Evolutionary conservation across 2,888 invertebrate species (phyloP), one percentile per base, ranked within the genome.

Genomic region (Xanthostigma xanthostigma): DNA sequence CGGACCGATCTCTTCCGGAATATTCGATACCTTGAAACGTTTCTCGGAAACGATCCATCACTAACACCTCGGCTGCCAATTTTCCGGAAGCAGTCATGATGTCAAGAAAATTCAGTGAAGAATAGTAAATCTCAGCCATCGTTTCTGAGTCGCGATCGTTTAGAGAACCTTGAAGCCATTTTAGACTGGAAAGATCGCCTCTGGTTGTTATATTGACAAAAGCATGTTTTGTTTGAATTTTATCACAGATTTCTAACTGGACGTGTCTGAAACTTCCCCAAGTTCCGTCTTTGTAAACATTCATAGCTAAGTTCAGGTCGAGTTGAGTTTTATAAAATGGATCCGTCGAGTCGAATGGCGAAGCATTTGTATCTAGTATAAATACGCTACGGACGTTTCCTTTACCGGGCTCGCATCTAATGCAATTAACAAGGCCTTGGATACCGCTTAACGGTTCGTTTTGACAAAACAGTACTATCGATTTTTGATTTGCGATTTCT

Each of bases 41-140:
- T 53, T 76, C 77, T 57, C 62, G 55, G 8, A 54, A 39, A 41
- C 81, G 71, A 0, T 71, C 74, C 35, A 74, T 72, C 0, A 84
- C 84, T 1, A 87, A 78, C 1, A 86, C 77, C 62, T 93, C 93
- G 0, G 81, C 76, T 3, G 86, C 80, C 5, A 95, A 73, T 59
- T 90, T 90, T 2, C 93, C 94, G 1, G 88, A 90, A 0, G 93
- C 88, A 2, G 90, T 72, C 94, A 95, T 94, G 1, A 95, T 73
- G 64, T 95, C 95, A 59, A 90, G 80, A 78, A 94, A 94, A 68
- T 95, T 95, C n/a, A 95, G 64, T 0, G 91, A 78, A 0, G 88
- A 69, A 60, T 84, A 90, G 58, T 81, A 75, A 1, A 87, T 75
- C 63, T 76, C 61, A 1, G 74, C 27, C 17, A 42, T 8, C 9